Base-by-base conservation (phyloP, 2,888 invertebrate genomes). In the Atrina japonica region DNA sequence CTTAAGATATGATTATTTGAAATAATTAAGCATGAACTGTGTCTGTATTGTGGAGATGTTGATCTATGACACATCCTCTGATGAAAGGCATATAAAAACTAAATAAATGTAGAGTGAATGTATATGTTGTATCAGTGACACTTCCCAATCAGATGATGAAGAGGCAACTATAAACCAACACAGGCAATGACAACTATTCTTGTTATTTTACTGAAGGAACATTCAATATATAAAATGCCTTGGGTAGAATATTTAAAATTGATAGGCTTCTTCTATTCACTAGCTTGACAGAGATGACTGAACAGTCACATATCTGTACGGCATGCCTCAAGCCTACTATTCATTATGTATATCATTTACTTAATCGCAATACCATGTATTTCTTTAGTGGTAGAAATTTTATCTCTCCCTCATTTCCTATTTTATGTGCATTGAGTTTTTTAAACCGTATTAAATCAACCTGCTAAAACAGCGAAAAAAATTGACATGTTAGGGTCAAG, bases 351-450 rank as follows among this genome's bases (percentile, higher is more conserved):
- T 56, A 40, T 23, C 40, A 23, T 56, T 56, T 23, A 40, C 49
- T 43, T 61, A 49, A n/a, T 27, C 43, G 27, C 61, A 61, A 49
- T 49, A 47, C 49, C 56, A 40, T 56, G 56, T 18, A 16, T 56
- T 41, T 35, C 35, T 35, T 5, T 35, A 18, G 29, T 58, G 47
- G 30, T 52, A 47, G 66, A 66, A 66, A 66, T 58, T 58, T 66
- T 66, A 66, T 66, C 66, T 66, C 66, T 40, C 56, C 50, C 49
- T 43, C 23, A 61, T 61, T 50, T 58, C 58, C 49, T 58, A 55
- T 66, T 58, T 66, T 66, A 66, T 66, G 58, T 66, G 58, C 66
- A 66, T 66, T 66, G 66, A 66, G 56, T 66, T 66, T 61, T 35
- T 35, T 35, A 5, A 7, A 35, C 35, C 11, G 35, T 58, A 66